Base-by-base conservation (phyloP, 53 echinoderm and acorn worm genomes). In the Holothuria leucospilota region DNA sequence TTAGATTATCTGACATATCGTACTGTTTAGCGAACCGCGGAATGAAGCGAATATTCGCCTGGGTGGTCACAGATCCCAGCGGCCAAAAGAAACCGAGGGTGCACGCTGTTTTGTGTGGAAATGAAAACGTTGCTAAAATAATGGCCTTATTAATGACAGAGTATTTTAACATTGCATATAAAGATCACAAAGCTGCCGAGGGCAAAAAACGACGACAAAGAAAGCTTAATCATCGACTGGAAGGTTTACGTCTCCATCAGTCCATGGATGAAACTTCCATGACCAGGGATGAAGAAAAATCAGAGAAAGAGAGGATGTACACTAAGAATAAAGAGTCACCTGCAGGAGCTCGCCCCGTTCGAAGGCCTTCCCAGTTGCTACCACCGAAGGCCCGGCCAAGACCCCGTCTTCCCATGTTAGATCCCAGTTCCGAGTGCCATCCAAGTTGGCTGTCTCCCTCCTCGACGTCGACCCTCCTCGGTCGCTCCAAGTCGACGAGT, bases 141-240 rank as follows among this genome's bases (percentile, higher is more conserved):
- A 91, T 91, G 91, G 91, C 91, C 20, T 63, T 91, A 49, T 71
- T 91, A 0, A 91, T 91, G 91, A 91, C 91, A 49, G 87, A 78
- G 28, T 91, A 91, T 83, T 91, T 91, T 64, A 91, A 87, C 68
- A 53, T 59, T 39, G 91, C 91, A 1, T 91, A 87, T 60, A 80
- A 66, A 34, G 87, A 91, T 77, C 82, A 87, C 63, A 72, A 87
- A 41, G 41, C 39, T 18, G 80, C 80, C 15, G 58, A 80, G 9
- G 62, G 80, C 8, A 58, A 59, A 11, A 59, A 60, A 30, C 52
- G 38, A 59, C 80, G 80, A 4, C 80, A 80, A 21, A 29, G 60
- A n/a, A 80, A 80, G 34, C 60, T 80, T 15, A 59, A 80, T 58
- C 29, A 80, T 80, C 29, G 80, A 6, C 27, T 80, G 62, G 80